Conservation (phyloP, 2,888 invertebrate species). For the Choreutis nemorana region DNA sequence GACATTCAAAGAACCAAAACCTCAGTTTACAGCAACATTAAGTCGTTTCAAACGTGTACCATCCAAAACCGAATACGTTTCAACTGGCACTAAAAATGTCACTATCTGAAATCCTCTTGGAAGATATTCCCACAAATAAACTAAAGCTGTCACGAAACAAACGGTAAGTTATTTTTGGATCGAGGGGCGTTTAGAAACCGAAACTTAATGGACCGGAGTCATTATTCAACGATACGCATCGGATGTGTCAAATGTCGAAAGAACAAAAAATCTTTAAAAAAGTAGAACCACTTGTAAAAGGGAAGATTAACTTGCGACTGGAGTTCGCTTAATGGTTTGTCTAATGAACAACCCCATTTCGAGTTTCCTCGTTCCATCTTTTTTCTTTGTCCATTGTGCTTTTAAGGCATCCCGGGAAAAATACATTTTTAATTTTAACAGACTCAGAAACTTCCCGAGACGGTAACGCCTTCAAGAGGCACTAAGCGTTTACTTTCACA, state of each 20-base stretch:
- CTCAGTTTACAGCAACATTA: no score
- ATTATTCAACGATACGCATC: conserved; percentile 48
- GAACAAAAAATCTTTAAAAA: no score
- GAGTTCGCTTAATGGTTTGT: conserved; percentile 28
- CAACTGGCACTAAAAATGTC: no score
- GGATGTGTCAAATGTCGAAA: conserved; percentile 39
- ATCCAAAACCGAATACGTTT: no score
- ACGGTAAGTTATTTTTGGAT: conserved; percentile 39
- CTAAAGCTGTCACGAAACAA: conserved; percentile 35
- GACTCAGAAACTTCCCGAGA: conserved; percentile 11
- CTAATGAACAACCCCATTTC: conserved; percentile 30
- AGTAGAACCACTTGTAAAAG: conserved; percentile 8
- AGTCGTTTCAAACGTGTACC: no score
- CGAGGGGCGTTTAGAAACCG: conserved; percentile 34
- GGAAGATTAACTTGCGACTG: conserved; percentile 27
- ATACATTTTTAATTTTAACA: conserved; percentile 22
- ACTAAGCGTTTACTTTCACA: conserved; percentile 9
- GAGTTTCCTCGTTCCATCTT: conserved; percentile 20
- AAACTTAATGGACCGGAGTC: conserved; percentile 42
- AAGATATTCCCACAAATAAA: conserved; percentile 45
- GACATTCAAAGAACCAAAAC: no score
- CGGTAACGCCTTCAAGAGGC: conserved; percentile 12
- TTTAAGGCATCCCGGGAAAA: conserved; percentile 14
- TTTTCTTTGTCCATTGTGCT: conserved; percentile 20
- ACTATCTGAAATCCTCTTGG: conserved; percentile 17